phyloP scores from a whole-genome alignment of 2,113 vertebrate species.

The Eidolon helvum region DNA sequence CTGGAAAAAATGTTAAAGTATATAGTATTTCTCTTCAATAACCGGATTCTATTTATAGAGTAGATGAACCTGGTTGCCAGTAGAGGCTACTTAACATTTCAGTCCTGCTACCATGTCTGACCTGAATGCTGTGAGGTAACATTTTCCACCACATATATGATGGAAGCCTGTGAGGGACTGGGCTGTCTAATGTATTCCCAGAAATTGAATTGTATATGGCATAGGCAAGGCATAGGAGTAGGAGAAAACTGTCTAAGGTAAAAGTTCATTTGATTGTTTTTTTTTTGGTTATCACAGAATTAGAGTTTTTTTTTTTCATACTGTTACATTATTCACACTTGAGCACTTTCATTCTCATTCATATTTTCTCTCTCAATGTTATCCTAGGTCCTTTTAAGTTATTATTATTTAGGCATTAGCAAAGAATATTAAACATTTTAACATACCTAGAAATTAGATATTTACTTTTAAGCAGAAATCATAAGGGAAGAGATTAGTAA shows the following conservation, averaged over 20 bases:
- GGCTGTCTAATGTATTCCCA: neutral
- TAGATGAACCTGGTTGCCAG: neutral
- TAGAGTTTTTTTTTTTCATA: neutral
- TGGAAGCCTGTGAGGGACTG: neutral
- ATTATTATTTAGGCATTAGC: neutral
- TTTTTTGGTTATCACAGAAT: neutral
- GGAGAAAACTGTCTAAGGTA: neutral
- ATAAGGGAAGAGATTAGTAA: neutral
- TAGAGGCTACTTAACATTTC: neutral
- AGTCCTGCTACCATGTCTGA: neutral
- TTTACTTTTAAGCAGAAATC: neutral
- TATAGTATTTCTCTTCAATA: constrained; percentile 22
- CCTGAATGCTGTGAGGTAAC: neutral
- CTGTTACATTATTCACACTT: neutral
- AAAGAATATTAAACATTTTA: neutral
- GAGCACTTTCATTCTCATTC: neutral
- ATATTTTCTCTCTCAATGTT: neutral
- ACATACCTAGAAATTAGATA: neutral
- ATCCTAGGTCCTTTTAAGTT: neutral
- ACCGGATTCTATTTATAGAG: neutral
- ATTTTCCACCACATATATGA: neutral
- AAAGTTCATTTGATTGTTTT: neutral
- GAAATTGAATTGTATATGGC: neutral
- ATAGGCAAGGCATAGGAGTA: neutral
- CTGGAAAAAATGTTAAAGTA: neutral